Evolutionary conservation across 2,113 vertebrate genomes (phyloP), one percentile per base, ranked within the genome.

Genomic region (Suricata suricatta): DNA sequence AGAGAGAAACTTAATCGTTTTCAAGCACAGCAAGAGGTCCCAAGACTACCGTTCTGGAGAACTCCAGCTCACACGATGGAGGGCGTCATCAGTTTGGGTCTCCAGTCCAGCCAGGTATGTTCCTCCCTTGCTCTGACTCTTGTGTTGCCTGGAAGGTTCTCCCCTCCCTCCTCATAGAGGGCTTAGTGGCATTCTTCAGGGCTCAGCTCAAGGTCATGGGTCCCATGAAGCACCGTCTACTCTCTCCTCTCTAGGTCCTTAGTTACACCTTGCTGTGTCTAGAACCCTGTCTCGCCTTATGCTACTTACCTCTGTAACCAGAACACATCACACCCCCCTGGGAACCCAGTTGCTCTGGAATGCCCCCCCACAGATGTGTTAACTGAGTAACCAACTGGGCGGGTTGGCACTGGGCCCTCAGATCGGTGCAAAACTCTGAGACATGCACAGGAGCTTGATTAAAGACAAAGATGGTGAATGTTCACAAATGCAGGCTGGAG

Each of bases 41-140:
- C 80, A 52, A 52, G 52, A 64, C 31, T 21, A 52, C 33, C 50
- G 7, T 31, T 25, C 68, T 44, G 23, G 15, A 52, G 52, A 79
- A 13, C 1, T 0, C 44, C 44, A 15, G 27, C 3, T n/a, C 17
- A 31, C 2, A 6, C 0, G 0, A 60, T 14, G 81, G 50, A 81
- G 87, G 80, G 60, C 29, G 41, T 25, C 47, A 11, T 54, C n/a
- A 21, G 14, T 17, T 74, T 23, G 31, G 21, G 7, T 7, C 27
- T 52, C 33, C 8, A 64, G 35, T 17, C 15, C 27, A 52, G 31
- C 7, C 14, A 6, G 2, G 21, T 16, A 19, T 16, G 6, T 25
- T 64, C 16, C 31, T 66, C 57, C 31, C 64, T 60, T 38, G 25
- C 21, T 33, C 57, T 10, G 7, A 29, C 35, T 57, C 47, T 35